phyloP scores from a whole-genome alignment of 2,797 vertebrate species.

The Galaxias olidus region DNA sequence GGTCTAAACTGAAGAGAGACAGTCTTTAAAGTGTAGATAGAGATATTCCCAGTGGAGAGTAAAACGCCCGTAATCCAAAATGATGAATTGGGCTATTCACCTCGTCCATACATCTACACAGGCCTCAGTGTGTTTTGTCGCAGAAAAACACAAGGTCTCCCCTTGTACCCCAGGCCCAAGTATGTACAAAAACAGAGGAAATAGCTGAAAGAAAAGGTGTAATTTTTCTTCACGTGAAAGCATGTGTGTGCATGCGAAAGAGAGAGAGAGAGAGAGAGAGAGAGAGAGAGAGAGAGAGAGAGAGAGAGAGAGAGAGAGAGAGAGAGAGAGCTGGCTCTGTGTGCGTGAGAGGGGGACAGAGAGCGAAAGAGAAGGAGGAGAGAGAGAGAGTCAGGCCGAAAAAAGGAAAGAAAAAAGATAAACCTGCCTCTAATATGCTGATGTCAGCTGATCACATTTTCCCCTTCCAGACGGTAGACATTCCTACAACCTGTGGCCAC shows the following conservation, averaged over 20 bases:
- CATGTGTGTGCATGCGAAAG: constrained; percentile 7
- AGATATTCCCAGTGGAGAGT: constrained; percentile 69
- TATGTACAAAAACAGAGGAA: constrained; percentile 80
- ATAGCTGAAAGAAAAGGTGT: constrained; percentile 76
- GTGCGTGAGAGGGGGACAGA: constrained; percentile 52
- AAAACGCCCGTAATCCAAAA: constrained; percentile 58
- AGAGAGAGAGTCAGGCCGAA: constrained; percentile 42
- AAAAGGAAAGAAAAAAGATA: constrained; percentile 29
- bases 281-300: constrained; percentile 31
- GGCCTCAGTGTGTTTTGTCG: constrained; percentile 74
- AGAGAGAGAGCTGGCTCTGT: constrained; percentile 18
- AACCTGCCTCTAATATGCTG: constrained; percentile 67
- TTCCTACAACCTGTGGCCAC: constrained; percentile 70
- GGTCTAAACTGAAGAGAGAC: constrained; percentile 64
- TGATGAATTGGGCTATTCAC: constrained; percentile 77
- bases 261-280: constrained; percentile 35
- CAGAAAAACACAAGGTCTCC: constrained; percentile 72
- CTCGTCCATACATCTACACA: constrained; percentile 64
- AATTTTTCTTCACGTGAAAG: constrained; percentile 71
- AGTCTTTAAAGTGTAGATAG: constrained; percentile 65
- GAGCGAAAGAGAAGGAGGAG: constrained; percentile 38
- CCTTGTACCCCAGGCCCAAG: constrained; percentile 62
- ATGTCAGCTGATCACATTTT: constrained; percentile 78
- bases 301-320: constrained; percentile 49
- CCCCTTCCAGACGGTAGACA: constrained; percentile 74